Evolutionary conservation across 2,797 vertebrate species (phyloP).

Genomic region (Onychomys arenicola): DNA sequence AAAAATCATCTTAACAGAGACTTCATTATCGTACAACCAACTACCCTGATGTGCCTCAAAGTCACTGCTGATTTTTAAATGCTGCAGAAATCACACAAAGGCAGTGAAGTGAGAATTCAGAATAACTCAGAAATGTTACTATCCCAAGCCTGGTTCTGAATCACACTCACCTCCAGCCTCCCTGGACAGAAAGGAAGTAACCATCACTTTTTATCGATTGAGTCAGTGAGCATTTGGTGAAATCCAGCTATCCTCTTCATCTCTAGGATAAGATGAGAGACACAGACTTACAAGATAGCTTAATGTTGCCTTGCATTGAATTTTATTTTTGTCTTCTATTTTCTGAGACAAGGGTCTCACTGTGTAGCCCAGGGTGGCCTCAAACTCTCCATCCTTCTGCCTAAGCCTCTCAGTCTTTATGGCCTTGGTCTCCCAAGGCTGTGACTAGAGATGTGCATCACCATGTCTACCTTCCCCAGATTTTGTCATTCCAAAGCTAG

Average conservation of each 20-base stretch:
- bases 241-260: neutral
- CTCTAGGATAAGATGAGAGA: neutral
- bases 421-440: neutral
- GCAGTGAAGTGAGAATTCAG: conserved; percentile 1
- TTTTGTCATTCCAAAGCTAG: neutral
- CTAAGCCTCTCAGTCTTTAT: neutral
- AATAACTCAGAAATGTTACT: conserved; percentile 54
- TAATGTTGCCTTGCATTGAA: neutral
- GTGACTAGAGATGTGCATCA: no score
- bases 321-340: neutral
- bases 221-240: neutral
- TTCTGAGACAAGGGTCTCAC: neutral
- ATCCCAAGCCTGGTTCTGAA: neutral
- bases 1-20: conserved; percentile 28
- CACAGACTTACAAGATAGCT: neutral
- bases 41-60: conserved; percentile 23
- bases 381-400: neutral
- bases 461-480: no score
- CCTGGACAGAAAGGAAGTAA: neutral
- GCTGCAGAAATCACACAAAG: conserved; percentile 3
- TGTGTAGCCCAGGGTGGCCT: neutral
- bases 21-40: neutral
- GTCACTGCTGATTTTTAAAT: conserved; percentile 55
- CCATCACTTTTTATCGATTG: neutral
- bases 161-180: neutral